Conservation (phyloP, 2,113 vertebrate genomes). For the Aythya baeri region DNA sequence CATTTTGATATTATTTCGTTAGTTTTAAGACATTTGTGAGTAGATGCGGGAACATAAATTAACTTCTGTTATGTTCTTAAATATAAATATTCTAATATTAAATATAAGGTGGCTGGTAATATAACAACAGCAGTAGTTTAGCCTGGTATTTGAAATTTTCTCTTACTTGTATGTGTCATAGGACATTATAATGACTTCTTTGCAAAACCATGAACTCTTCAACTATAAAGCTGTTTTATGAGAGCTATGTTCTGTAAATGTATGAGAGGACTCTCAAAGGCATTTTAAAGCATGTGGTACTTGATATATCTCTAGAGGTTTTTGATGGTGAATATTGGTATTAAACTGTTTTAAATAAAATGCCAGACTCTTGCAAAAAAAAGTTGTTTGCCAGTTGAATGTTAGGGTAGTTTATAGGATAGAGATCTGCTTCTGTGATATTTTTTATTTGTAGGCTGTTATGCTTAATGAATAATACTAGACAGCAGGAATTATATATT, state of each 20-base stretch:
- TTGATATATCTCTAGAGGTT: background rate
- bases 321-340: background rate
- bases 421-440: background rate
- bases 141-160: background rate
- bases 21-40: background rate
- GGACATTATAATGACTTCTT: background rate
- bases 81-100: background rate
- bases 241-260: background rate
- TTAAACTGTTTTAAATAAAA: background rate
- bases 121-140: background rate
- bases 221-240: background rate
- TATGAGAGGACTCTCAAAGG: background rate
- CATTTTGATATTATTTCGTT: background rate
- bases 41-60: background rate
- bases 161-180: background rate
- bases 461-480: background rate
- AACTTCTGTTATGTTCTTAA: background rate
- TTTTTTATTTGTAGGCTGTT: background rate
- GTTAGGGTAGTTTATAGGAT: background rate
- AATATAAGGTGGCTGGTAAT: background rate
- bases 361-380: background rate
- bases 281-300: background rate
- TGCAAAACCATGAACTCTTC: background rate
- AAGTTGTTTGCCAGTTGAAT: background rate
- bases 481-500: background rate